Conservation (phyloP, 1,140 invertebrate species). For the Amyelois transitella region DNA sequence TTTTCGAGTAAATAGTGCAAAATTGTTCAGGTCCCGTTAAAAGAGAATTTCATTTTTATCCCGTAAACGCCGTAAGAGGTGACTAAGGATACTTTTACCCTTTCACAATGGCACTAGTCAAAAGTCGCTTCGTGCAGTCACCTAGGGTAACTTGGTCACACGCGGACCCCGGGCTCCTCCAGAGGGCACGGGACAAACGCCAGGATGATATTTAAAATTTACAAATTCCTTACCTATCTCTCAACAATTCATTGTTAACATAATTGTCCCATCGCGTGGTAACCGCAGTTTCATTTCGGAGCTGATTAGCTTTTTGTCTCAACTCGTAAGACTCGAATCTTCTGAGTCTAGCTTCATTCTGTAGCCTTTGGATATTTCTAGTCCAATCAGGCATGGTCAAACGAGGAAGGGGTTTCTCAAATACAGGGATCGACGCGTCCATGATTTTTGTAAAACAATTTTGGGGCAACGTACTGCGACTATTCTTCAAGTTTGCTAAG, state of each 20-base stretch:
- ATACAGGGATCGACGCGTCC: slow-evolving; percentile 70
- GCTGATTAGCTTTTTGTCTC: slow-evolving; percentile 81
- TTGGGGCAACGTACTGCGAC: no score
- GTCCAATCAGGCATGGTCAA: slow-evolving; percentile 84
- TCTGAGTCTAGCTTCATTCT: slow-evolving; percentile 78
- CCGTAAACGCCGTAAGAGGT: no score
- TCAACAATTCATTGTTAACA: slow-evolving; percentile 84
- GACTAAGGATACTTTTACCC: no score
- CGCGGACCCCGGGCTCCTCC: no score
- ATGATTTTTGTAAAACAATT: slow-evolving; percentile 17
- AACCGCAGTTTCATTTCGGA: slow-evolving; percentile 86
- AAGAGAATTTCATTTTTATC: no score
- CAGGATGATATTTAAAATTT: slow-evolving; percentile 1
- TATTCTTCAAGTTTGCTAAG: no score
- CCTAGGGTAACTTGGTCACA: no score
- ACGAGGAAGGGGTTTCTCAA: slow-evolving; percentile 81
- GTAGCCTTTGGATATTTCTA: slow-evolving; percentile 79
- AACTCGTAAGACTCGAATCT: slow-evolving; percentile 79
- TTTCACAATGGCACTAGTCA: no score
- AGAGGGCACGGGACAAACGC: no score
- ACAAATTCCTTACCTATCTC: slow-evolving; percentile 77
- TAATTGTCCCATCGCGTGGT: slow-evolving; percentile 89
- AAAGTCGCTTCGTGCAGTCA: no score
- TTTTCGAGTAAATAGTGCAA: no score
- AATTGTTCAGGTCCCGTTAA: no score